These are phyloP conservation scores for Numida meleagris DNA, from an alignment of 2,113 vertebrate genomes.

Conservation along the genomic window DNA sequence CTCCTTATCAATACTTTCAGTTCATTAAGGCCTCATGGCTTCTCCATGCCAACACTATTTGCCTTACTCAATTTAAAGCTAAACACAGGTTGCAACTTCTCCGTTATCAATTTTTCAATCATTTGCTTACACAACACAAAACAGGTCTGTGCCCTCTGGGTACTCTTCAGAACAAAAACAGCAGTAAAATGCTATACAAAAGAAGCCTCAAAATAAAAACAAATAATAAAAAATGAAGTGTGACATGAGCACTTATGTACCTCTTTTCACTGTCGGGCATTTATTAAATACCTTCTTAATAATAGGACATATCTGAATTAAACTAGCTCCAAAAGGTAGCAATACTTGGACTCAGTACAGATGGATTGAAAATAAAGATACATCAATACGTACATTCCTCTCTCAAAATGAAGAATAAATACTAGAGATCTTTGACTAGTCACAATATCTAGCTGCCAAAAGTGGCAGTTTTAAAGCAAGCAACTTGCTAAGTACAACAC, in stretches of 20 bases:
- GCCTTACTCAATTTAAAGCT: background rate
- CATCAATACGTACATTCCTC: background rate
- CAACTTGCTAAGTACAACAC: fast-evolving
- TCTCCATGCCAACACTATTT: background rate
- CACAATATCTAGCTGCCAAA: background rate
- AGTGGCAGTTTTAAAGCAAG: background rate
- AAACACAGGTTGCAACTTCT: background rate
- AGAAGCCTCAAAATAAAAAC: background rate
- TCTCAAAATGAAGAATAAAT: background rate
- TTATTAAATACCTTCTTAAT: background rate
- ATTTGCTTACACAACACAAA: background rate
- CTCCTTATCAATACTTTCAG: background rate
- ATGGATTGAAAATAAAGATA: background rate
- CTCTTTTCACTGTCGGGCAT: background rate
- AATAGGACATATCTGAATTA: background rate
- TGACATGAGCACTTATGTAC: background rate
- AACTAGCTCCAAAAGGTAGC: background rate
- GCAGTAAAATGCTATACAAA: background rate
- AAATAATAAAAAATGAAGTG: background rate
- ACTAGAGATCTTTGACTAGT: background rate
- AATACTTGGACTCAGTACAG: background rate
- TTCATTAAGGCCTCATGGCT: background rate
- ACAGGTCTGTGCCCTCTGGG: background rate
- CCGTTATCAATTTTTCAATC: background rate
- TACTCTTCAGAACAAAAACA: background rate